These are phyloP conservation scores for Ceratitis capitata DNA, from an alignment of 1,140 invertebrate species.

Conservation along the genomic window DNA sequence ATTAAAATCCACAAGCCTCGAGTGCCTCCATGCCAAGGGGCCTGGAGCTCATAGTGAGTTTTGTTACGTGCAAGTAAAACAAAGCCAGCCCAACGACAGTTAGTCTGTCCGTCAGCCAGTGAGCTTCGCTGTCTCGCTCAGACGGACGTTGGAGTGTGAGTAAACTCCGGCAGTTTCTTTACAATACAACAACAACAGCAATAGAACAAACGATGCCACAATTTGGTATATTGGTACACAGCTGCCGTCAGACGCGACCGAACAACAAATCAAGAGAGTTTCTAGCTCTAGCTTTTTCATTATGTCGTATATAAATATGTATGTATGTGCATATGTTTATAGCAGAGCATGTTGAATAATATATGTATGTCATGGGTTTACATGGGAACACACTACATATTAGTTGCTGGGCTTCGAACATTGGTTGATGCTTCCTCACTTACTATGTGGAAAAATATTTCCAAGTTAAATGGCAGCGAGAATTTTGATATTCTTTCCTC, in stretches of 20 bases:
- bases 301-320: background rate
- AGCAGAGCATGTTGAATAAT: background rate
- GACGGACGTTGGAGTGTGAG: background rate
- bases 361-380: background rate
- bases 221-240: background rate
- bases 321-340: background rate
- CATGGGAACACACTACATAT: background rate
- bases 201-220: background rate
- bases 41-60: background rate
- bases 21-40: background rate
- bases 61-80: background rate
- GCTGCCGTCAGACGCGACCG: background rate
- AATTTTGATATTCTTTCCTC: too few relatives aligned
- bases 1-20: background rate
- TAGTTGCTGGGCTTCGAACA: background rate
- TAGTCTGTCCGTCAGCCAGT: background rate
- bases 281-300: conserved; percentile 5
- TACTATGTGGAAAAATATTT: background rate
- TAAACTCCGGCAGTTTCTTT: background rate
- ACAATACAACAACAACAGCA: background rate
- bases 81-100: too few relatives aligned
- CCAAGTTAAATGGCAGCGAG: too few relatives aligned
- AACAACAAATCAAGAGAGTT: background rate
- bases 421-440: background rate
- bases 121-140: background rate